Evolutionary conservation across 2,888 invertebrate genomes (phyloP).

Genomic region (Stegana nigrithorax): DNA sequence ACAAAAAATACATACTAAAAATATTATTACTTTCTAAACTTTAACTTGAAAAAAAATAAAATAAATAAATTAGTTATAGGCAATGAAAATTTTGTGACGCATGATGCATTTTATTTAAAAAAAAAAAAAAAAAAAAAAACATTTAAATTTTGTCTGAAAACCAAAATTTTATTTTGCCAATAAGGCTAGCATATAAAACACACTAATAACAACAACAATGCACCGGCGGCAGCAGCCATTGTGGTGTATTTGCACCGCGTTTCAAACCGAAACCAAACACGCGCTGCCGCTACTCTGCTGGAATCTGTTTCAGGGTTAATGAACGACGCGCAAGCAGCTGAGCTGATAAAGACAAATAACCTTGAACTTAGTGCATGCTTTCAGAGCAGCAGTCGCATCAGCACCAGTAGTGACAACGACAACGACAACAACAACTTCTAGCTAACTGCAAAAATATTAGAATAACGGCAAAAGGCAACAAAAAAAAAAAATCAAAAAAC

Average conservation of each 20-base stretch:
- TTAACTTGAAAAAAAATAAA: conserved; percentile 3
- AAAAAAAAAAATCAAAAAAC: background rate
- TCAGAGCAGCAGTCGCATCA: too few species aligned
- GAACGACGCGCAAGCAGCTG: background rate
- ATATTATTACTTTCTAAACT: too few species aligned
- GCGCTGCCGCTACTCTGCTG: background rate
- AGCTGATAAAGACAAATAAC: conserved; percentile 5
- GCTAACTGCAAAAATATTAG: conserved; percentile 19
- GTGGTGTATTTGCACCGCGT: background rate
- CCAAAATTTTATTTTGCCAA: background rate
- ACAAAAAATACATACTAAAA: conserved; percentile 12
- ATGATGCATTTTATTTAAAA: background rate
- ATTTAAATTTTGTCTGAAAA: background rate
- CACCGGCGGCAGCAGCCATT: background rate
- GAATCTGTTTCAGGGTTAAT: background rate
- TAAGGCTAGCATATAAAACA: conserved; percentile 9
- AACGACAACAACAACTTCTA: conserved; percentile 17
- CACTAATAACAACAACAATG: too few species aligned
- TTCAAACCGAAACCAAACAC: too few species aligned
- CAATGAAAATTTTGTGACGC: conserved; percentile 48
- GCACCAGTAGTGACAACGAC: too few species aligned
- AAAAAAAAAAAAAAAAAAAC: background rate
- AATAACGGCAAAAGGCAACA: background rate
- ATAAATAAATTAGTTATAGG: conserved; percentile 52
- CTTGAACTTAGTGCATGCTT: conserved; percentile 5